Evolutionary conservation across 2,888 invertebrate genomes (phyloP).

Genomic region (Mythimna pallens): DNA sequence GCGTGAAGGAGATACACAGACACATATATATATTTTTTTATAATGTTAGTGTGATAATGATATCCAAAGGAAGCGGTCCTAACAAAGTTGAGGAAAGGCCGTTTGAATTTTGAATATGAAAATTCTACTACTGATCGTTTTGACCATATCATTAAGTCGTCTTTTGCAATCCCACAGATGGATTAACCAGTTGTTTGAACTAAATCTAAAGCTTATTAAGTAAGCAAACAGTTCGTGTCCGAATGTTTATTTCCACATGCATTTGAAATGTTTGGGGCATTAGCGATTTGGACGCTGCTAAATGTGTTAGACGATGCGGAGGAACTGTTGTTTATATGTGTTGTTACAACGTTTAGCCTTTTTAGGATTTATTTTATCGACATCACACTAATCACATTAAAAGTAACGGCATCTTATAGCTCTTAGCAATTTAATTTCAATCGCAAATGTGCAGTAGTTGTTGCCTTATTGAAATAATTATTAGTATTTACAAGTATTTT

Average conservation of each 20-base stretch:
- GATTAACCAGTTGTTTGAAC: conserved; percentile 35
- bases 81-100: too few species aligned
- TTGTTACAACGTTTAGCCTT: neutral
- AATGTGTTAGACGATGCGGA: conserved; percentile 11
- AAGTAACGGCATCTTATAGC: neutral
- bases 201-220: conserved; percentile 27
- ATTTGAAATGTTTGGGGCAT: conserved; percentile 44
- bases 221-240: conserved; percentile 30
- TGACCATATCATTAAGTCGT: conserved; percentile 15
- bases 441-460: neutral
- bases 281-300: conserved; percentile 12
- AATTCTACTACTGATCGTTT: neutral
- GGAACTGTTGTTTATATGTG: neutral
- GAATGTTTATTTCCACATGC: conserved; percentile 32
- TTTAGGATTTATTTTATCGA: neutral
- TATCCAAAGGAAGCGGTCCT: too few species aligned
- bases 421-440: neutral
- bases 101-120: neutral
- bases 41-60: too few species aligned
- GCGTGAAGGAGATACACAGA: too few species aligned
- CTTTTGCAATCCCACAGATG: neutral
- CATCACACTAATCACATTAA: too few species aligned
- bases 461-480: neutral
- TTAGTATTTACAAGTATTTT: conserved; percentile 1
- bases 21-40: too few species aligned